phyloP scores from a whole-genome alignment of 2,888 invertebrate species.

The Drosophila percnosoma region DNA sequence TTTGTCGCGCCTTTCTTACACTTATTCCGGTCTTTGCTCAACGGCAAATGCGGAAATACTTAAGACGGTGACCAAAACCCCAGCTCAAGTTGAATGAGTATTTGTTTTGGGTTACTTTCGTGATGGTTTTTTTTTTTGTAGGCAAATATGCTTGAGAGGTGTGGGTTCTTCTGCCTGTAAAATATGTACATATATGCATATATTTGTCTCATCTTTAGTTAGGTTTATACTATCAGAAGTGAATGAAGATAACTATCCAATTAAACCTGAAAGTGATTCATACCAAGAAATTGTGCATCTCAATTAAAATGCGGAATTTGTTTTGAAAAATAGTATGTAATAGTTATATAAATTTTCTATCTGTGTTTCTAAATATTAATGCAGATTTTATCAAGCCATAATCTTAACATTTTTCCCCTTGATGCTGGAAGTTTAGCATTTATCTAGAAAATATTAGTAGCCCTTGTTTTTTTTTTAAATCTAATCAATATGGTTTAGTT shows the following conservation, averaged over 20 bases:
- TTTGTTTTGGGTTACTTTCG: slow-evolving; percentile 62
- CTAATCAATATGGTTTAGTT: no score
- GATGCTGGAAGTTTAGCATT: no score
- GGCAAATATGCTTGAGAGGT: slow-evolving; percentile 33
- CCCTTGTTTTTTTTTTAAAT: neutral
- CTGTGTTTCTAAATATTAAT: neutral
- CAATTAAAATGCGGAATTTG: no score
- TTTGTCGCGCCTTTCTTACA: slow-evolving; percentile 58
- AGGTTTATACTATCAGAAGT: neutral
- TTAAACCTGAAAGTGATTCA: neutral
- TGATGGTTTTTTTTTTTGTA: slow-evolving; percentile 25
- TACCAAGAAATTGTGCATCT: neutral
- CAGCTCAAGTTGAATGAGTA: slow-evolving; percentile 33
- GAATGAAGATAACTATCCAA: neutral
- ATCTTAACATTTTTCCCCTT: neutral
- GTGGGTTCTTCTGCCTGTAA: neutral
- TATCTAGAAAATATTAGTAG: neutral
- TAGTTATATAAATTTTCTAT: neutral
- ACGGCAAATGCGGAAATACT: slow-evolving; percentile 63
- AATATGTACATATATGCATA: neutral
- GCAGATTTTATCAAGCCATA: neutral
- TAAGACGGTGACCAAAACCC: slow-evolving; percentile 35
- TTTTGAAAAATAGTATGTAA: no score
- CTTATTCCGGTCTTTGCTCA: slow-evolving; percentile 56
- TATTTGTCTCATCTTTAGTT: neutral